Evolutionary conservation across 2,113 vertebrate species (phyloP), one percentile per base, ranked within the genome.

Genomic region (Petromus typicus): DNA sequence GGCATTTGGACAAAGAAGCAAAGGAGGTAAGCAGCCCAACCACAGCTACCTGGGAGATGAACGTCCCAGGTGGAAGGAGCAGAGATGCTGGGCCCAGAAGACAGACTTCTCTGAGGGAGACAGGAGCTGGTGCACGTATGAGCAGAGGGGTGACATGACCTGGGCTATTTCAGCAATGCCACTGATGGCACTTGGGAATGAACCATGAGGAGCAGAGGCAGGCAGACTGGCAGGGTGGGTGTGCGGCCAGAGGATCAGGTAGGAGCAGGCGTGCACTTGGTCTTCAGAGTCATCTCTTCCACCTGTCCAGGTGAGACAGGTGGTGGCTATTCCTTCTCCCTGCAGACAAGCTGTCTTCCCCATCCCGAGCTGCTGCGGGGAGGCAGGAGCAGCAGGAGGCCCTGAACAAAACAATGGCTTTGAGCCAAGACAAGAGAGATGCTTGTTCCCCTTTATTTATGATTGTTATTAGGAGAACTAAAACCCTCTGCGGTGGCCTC

Each of bases 371-470:
- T 57, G 71, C 14, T 63, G 48, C 48, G n/a, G 76, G 18, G 43
- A 89, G 63, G 69, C 0, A 1, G 86, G 67, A 59, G 69, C 43
- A 22, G 82, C 48, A 79, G 79, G 56, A 67, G 76, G 54, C 66
- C 67, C 85, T 56, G 71, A 45, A 69, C 34, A 34, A 48, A 94
- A 93, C 23, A 75, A 90, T 20, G 71, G 93, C 97, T 93, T 63
- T 20, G 88, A 96, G 97, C 94, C 90, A 61, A 76, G 84, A 95
- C 73, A 96, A 95, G 97, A 93, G 96, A 83, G 80, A 86, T 27
- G 87, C 93, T 91, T 96, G 95, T 95, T 97, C 76, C 89, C 64
- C 78, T 64, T 81, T 90, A 48, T 95, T 97, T 90, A 97, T 73
- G 18, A 87, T 92, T 84, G 85, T 95, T 30, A 84, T 0, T 61